These are phyloP conservation scores for Neomorphus geoffroyi DNA, from an alignment of 2,797 vertebrate species.

Conservation along the genomic window DNA sequence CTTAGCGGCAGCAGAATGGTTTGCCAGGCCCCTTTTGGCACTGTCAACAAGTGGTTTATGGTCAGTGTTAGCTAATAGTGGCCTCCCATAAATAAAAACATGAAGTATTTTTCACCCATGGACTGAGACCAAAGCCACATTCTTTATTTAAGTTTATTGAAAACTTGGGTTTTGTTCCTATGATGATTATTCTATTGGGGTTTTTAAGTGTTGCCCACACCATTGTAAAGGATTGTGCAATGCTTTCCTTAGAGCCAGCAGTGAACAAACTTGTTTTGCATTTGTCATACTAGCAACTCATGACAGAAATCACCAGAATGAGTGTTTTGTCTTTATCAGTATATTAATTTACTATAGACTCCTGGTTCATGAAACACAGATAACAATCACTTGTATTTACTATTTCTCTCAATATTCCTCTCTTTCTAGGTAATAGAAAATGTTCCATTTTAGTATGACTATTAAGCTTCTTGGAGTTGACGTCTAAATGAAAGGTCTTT, in stretches of 20 bases:
- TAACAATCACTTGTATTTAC: background rate
- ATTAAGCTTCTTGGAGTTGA: background rate
- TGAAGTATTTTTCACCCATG: constrained; percentile 14
- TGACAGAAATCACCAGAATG: background rate
- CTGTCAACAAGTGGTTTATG: constrained; percentile 63
- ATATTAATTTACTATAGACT: background rate
- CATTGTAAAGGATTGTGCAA: constrained; percentile 34
- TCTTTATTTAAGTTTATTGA: constrained; percentile 44
- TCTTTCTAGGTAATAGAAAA: background rate
- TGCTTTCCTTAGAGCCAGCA: constrained; percentile 21
- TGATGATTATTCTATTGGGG: constrained; percentile 17
- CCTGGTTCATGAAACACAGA: background rate
- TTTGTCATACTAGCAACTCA: constrained; percentile 44
- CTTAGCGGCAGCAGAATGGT: background rate
- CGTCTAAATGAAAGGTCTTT: background rate
- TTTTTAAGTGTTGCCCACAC: constrained; percentile 8
- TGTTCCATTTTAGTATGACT: background rate
- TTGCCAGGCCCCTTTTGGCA: constrained; percentile 54
- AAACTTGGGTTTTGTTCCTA: background rate
- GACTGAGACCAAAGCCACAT: constrained; percentile 36
- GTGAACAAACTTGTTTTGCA: constrained; percentile 19
- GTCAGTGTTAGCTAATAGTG: constrained; percentile 57
- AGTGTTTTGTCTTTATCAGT: background rate
- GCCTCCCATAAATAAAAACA: constrained; percentile 55
- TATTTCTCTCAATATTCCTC: background rate